These are phyloP conservation scores for Malurus leucopterus DNA, from an alignment of 2,797 vertebrate species.

Conservation along the genomic window DNA sequence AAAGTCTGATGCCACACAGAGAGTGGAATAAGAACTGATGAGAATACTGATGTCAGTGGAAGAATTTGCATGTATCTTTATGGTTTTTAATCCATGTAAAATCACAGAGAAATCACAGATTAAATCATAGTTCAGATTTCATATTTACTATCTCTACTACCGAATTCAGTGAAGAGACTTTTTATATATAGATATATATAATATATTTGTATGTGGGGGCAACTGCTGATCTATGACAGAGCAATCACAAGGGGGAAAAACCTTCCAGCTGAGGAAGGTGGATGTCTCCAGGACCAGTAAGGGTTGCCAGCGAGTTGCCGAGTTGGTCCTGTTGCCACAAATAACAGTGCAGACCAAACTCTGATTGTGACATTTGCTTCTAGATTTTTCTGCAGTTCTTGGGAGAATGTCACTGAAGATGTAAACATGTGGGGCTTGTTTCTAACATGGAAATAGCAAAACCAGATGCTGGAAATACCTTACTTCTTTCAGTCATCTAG, in stretches of 20 bases:
- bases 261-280: not conserved
- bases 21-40: not conserved
- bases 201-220: not conserved
- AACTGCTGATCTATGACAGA: not conserved
- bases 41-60: not conserved
- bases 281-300: not conserved
- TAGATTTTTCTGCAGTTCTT: not conserved
- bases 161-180: not conserved
- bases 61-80: not conserved
- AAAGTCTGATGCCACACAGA: not conserved
- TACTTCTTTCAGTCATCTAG: not conserved
- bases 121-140: not conserved
- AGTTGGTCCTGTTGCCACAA: not conserved
- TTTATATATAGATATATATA: not conserved
- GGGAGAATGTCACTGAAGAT: not conserved
- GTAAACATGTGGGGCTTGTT: not conserved
- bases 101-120: not conserved
- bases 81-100: not conserved
- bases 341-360: not conserved
- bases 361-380: not conserved
- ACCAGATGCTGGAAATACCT: not conserved
- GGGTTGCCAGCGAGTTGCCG: not conserved
- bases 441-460: not conserved
- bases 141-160: not conserved
- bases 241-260: not conserved